Conservation (phyloP, 2,113 vertebrate species). For the Tiliqua scincoides region DNA sequence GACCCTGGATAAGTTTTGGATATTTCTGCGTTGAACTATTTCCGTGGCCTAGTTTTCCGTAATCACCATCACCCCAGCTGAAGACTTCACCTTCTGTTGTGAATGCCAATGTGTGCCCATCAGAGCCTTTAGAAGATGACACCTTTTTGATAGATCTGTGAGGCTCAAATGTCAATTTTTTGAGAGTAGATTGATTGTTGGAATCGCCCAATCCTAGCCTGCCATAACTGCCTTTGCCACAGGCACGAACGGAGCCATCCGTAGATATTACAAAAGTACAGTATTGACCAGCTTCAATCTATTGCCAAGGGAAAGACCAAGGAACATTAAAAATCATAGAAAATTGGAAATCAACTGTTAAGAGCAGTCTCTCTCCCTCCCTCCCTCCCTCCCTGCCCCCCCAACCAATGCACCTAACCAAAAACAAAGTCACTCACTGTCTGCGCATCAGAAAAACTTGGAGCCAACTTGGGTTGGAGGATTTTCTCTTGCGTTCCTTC, state of each 20-base stretch:
- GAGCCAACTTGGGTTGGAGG: conserved; percentile 84
- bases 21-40: conserved; percentile 90
- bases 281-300: conserved; percentile 90
- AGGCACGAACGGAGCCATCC: conserved; percentile 86
- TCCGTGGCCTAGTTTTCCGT: conserved; percentile 86
- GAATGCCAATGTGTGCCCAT: conserved; percentile 86
- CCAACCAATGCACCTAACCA: not conserved
- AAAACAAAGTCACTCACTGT: conserved; percentile 75
- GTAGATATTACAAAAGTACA: conserved; percentile 88
- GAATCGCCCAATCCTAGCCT: conserved; percentile 86
- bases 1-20: conserved; percentile 87
- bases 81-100: conserved; percentile 88
- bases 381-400: too few species aligned
- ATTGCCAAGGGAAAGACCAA: conserved; percentile 37
- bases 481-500: conserved; percentile 90
- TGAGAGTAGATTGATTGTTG: conserved; percentile 88
- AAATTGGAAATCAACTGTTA: not conserved
- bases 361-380: not conserved
- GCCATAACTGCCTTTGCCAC: conserved; percentile 88
- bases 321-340: conserved; percentile 16
- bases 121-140: conserved; percentile 88
- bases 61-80: conserved; percentile 89
- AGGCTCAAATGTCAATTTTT: conserved; percentile 88
- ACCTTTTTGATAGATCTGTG: conserved; percentile 87
- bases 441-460: conserved; percentile 87